These are phyloP conservation scores for Salmo trutta DNA, from an alignment of 2,797 vertebrate species.

Conservation along the genomic window DNA sequence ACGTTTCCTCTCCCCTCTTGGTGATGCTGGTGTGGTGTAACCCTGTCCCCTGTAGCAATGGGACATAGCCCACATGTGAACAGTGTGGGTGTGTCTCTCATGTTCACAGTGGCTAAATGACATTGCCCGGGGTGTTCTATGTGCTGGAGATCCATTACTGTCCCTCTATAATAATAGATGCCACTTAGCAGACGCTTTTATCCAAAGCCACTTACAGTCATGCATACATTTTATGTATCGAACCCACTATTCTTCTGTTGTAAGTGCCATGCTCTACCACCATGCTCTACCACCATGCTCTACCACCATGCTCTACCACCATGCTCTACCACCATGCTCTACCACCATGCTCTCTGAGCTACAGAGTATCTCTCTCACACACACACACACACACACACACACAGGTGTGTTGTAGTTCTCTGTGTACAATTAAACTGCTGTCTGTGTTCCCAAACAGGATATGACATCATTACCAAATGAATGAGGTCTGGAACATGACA, in stretches of 20 bases:
- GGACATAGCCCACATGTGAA: slow-evolving; percentile 80
- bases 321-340: no score
- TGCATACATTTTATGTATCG: no score
- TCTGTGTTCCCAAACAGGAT: slow-evolving; percentile 12
- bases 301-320: no score
- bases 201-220: not conserved
- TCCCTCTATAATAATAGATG: not conserved
- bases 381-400: not conserved
- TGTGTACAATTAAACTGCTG: slow-evolving; percentile 3
- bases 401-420: not conserved
- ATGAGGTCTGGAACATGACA: not conserved
- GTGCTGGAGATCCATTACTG: not conserved
- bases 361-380: not conserved
- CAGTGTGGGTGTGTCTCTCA: slow-evolving; percentile 53
- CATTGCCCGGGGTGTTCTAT: slow-evolving; percentile 40
- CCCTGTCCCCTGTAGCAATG: slow-evolving; percentile 48
- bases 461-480: not conserved
- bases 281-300: no score
- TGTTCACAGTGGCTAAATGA: slow-evolving; percentile 84
- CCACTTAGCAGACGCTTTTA: not conserved
- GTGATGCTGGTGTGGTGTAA: not conserved
- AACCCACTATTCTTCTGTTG: no score
- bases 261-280: no score
- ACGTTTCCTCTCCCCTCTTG: not conserved
- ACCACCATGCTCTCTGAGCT: no score